phyloP scores from a whole-genome alignment of 2,113 vertebrate species.

The Tragelaphus strepsiceros region DNA sequence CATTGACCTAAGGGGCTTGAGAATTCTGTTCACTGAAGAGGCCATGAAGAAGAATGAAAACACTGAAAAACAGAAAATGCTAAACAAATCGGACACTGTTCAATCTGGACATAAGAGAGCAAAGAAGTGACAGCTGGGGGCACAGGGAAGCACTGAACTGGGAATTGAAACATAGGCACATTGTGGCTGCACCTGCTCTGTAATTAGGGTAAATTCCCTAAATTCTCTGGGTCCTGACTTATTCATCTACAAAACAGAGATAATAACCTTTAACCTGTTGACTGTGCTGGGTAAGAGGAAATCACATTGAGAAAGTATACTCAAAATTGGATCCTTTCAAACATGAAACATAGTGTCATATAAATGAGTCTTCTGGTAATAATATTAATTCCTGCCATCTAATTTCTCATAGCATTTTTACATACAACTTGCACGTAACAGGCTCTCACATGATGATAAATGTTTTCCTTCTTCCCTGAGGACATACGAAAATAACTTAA shows the following conservation, averaged over 20 bases:
- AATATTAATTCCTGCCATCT: not conserved
- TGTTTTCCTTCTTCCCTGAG: not conserved
- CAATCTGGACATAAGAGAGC: not conserved
- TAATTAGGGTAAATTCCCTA: not conserved
- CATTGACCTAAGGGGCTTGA: accelerated
- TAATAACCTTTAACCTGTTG: not conserved
- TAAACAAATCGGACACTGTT: not conserved
- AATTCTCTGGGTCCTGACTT: not conserved
- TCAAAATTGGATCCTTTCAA: not conserved
- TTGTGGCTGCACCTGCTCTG: not conserved
- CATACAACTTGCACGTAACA: not conserved
- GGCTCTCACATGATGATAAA: not conserved
- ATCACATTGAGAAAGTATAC: not conserved
- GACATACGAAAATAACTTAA: not conserved
- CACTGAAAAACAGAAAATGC: not conserved
- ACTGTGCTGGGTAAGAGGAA: not conserved
- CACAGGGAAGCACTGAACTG: not conserved
- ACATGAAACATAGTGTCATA: not conserved
- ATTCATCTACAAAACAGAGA: not conserved
- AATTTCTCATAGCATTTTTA: not conserved
- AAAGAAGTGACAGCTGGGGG: not conserved
- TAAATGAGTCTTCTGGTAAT: not conserved
- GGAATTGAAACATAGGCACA: not conserved
- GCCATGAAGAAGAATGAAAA: not conserved
- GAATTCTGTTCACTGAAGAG: not conserved